Conservation (phyloP, 2,888 invertebrate genomes). For the Heliconius sara region DNA sequence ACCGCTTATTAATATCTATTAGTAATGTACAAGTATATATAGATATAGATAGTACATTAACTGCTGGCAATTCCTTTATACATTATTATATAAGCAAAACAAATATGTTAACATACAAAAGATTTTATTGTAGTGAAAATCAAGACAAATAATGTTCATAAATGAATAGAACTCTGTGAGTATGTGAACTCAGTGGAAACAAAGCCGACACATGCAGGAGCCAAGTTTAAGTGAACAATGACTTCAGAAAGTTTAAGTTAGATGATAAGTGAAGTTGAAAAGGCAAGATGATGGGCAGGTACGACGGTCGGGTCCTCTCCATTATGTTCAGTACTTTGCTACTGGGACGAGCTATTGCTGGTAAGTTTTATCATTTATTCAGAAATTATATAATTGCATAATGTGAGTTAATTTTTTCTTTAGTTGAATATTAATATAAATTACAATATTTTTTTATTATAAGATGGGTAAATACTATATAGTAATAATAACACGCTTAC, state of each 20-base stretch:
- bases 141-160: background rate
- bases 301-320: constrained; percentile 70
- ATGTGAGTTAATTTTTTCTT: background rate
- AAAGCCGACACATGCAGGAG: constrained; percentile 22
- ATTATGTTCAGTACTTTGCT: constrained; percentile 77
- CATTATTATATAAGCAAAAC: background rate
- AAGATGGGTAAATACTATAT: background rate
- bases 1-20: too few relatives aligned
- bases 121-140: background rate
- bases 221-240: constrained; percentile 44
- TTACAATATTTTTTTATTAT: background rate
- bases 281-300: constrained; percentile 68
- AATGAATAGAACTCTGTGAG: constrained; percentile 3
- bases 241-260: constrained; percentile 43
- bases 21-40: too few relatives aligned
- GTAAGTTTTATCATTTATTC: constrained; percentile 55
- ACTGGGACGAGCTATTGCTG: constrained; percentile 77
- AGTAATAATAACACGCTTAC: background rate
- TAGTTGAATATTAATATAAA: too few relatives aligned
- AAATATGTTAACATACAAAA: background rate
- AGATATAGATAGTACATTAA: too few relatives aligned
- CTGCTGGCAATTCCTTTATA: background rate
- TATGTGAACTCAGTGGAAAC: constrained; percentile 3
- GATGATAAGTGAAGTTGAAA: constrained; percentile 45
- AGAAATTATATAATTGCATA: background rate